Evolutionary conservation across 2,888 invertebrate genomes (phyloP).

Genomic region (Caenorhabditis sp.): DNA sequence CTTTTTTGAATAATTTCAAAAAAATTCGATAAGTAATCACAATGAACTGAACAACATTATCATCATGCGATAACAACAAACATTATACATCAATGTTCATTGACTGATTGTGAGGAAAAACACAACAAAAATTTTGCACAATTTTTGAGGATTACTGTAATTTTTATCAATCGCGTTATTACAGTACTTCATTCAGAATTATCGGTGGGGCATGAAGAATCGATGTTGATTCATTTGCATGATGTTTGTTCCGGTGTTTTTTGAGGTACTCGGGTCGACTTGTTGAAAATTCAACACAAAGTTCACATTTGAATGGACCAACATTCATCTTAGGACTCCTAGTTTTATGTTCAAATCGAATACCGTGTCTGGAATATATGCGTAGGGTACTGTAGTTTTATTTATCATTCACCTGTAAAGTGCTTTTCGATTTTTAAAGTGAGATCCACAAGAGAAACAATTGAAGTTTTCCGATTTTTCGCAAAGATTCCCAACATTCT

Average conservation of each 20-base stretch:
- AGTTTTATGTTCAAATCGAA: constrained; percentile 13
- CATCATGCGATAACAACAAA: neutral
- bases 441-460: constrained; percentile 20
- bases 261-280: constrained; percentile 3
- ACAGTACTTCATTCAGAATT: too few species aligned
- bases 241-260: constrained; percentile 13
- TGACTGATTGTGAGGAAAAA: neutral
- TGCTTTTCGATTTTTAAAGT: constrained; percentile 27
- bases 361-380: constrained; percentile 15
- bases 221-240: too few species aligned
- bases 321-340: constrained; percentile 11
- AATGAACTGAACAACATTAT: neutral
- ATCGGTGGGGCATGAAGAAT: too few species aligned
- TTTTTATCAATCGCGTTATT: too few species aligned
- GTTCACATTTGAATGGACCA: constrained; percentile 14
- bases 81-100: neutral
- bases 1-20: neutral
- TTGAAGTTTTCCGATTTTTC: neutral
- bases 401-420: constrained; percentile 12
- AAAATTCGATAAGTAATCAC: constrained; percentile 1
- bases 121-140: neutral
- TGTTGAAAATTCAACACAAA: constrained; percentile 16
- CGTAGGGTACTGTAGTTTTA: neutral
- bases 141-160: too few species aligned
- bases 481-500: neutral